These are phyloP conservation scores for Cavia aperea DNA, from an alignment of 2,113 vertebrate genomes.

Conservation along the genomic window DNA sequence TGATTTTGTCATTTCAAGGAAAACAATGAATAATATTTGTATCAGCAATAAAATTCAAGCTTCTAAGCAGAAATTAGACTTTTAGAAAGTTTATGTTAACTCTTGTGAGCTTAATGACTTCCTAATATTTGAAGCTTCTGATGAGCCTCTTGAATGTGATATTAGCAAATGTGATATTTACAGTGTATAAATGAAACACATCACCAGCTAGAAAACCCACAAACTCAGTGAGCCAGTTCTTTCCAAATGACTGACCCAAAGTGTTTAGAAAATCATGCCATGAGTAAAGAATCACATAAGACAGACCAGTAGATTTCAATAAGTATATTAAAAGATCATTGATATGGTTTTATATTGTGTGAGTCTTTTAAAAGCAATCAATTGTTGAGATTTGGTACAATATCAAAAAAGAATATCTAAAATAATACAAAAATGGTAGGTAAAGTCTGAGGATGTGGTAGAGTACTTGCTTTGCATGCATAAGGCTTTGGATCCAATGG, in stretches of 20 bases:
- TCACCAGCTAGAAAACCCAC: not conserved
- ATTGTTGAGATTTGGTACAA: not conserved
- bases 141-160: not conserved
- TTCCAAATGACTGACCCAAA: not conserved
- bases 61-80: not conserved
- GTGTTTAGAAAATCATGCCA: not conserved
- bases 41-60: not conserved
- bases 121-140: not conserved
- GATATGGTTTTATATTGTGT: not conserved
- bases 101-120: not conserved
- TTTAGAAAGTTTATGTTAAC: not conserved
- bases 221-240: not conserved
- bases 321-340: not conserved
- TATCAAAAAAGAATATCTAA: not conserved
- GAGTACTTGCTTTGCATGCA: not conserved
- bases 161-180: not conserved
- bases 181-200: not conserved
- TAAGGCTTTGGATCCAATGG: not conserved
- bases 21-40: constrained; percentile 38
- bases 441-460: not conserved
- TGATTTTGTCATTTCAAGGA: constrained; percentile 9
- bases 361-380: not conserved
- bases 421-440: not conserved
- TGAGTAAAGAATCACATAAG: not conserved
- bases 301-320: not conserved